phyloP scores from a whole-genome alignment of 2,888 invertebrate species.

The Lochmaea crataegi region DNA sequence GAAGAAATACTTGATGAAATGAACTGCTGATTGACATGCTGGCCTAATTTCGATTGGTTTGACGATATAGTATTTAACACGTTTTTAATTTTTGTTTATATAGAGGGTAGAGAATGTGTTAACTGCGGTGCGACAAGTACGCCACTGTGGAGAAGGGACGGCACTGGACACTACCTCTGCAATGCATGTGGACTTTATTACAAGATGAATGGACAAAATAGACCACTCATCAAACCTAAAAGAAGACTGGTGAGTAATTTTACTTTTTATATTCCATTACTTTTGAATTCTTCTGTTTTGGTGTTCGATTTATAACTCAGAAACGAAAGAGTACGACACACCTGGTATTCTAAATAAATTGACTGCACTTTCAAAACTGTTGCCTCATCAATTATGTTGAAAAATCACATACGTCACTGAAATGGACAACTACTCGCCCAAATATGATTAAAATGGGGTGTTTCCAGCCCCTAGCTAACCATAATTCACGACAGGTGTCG shows the following conservation, averaged over 20 bases:
- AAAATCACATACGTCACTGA: conserved; percentile 37
- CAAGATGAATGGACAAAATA: conserved; percentile 99
- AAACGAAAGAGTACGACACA: background rate
- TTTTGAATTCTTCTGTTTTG: background rate
- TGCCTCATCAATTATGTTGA: conserved; percentile 21
- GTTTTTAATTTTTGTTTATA: conserved; percentile 53
- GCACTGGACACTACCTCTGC: conserved; percentile 97
- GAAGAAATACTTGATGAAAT: background rate
- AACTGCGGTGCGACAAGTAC: conserved; percentile 99
- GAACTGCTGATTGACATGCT: background rate
- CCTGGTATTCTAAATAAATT: background rate
- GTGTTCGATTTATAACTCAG: background rate
- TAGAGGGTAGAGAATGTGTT: conserved; percentile 97
- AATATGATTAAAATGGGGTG: conserved; percentile 43
- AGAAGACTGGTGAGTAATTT: conserved; percentile 95
- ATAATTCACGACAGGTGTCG: conserved; percentile 60
- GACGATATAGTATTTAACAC: conserved; percentile 21
- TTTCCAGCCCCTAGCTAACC: conserved; percentile 40
- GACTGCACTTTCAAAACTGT: background rate
- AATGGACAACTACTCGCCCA: conserved; percentile 40
- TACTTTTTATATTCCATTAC: conserved; percentile 33
- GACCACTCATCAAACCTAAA: conserved; percentile 99
- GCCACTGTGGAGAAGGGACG: conserved; percentile 96
- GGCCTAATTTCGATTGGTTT: background rate
- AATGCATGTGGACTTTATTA: conserved; percentile 99